A percentile compares a stretch with the other conserved stretches of the same genome.
Evolutionary conservation across 2,797 vertebrate species (phyloP).

Genomic region (Oreochromis mossambicus): DNA sequence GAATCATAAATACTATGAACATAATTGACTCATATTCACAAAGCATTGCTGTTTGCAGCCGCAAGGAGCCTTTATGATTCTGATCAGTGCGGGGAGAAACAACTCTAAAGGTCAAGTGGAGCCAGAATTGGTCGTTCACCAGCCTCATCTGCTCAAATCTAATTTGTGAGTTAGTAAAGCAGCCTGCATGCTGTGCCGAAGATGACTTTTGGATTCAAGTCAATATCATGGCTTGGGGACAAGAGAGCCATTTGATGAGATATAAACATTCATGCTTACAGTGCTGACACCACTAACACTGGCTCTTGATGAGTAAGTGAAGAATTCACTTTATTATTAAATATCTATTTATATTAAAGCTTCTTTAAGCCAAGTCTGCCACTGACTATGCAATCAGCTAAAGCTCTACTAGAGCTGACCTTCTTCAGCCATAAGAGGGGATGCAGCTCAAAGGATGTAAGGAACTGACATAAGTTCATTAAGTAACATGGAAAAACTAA

Average conservation of each 20-base stretch:
- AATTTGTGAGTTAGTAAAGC: constrained; percentile 43
- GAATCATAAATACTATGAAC: neutral
- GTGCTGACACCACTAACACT: neutral
- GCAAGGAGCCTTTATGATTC: constrained; percentile 27
- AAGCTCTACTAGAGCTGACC: neutral
- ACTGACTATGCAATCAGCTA: neutral
- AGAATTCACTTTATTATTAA: neutral
- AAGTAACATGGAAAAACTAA: neutral
- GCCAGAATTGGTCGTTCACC: constrained; percentile 16
- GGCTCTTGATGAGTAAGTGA: neutral
- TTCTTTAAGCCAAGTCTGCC: neutral
- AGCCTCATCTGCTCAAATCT: constrained; percentile 38
- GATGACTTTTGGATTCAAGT: constrained; percentile 20
- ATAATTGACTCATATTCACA: neutral
- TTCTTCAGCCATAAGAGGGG: neutral
- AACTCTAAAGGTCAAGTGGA: constrained; percentile 55
- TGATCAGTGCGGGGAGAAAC: constrained; percentile 19
- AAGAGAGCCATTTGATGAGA: neutral
- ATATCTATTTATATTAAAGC: neutral
- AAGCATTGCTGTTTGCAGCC: neutral
- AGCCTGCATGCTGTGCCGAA: neutral
- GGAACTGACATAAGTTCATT: neutral
- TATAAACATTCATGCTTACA: neutral
- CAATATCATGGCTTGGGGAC: neutral
- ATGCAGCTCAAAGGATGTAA: neutral